These are phyloP conservation scores for Heliconius cydno DNA, from an alignment of 2,888 invertebrate genomes.

Conservation along the genomic window DNA sequence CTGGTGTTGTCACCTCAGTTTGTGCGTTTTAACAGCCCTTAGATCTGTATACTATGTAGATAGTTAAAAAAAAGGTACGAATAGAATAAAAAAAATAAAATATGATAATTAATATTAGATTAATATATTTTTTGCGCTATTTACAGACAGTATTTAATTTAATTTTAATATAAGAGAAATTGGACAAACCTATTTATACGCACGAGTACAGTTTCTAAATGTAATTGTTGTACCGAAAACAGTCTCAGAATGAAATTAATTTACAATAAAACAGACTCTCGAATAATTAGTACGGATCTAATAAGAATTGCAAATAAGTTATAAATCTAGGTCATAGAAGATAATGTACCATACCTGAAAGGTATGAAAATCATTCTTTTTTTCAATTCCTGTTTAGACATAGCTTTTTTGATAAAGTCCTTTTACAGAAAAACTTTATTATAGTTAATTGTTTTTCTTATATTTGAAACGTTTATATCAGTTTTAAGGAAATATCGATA, in stretches of 20 bases:
- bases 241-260: conserved; percentile 20
- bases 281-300: conserved; percentile 14
- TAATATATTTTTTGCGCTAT: background rate
- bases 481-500: too few species aligned
- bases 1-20: background rate
- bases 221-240: conserved; percentile 12
- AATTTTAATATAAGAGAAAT: conserved; percentile 3
- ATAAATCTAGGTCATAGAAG: background rate
- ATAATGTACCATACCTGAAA: conserved; percentile 1
- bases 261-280: conserved; percentile 20
- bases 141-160: background rate
- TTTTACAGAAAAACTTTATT: too few species aligned
- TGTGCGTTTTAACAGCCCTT: background rate
- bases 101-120: too few species aligned
- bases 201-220: conserved; percentile 1
- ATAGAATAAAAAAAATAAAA: too few species aligned
- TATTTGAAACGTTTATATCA: too few species aligned
- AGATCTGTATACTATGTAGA: background rate
- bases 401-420: background rate
- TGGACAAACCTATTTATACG: conserved; percentile 3
- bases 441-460: too few species aligned
- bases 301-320: conserved; percentile 9
- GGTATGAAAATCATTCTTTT: background rate
- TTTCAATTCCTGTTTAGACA: background rate
- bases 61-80: too few species aligned